Base-by-base conservation (phyloP, 2,797 vertebrate species). In the Discoglossus pictus region DNA sequence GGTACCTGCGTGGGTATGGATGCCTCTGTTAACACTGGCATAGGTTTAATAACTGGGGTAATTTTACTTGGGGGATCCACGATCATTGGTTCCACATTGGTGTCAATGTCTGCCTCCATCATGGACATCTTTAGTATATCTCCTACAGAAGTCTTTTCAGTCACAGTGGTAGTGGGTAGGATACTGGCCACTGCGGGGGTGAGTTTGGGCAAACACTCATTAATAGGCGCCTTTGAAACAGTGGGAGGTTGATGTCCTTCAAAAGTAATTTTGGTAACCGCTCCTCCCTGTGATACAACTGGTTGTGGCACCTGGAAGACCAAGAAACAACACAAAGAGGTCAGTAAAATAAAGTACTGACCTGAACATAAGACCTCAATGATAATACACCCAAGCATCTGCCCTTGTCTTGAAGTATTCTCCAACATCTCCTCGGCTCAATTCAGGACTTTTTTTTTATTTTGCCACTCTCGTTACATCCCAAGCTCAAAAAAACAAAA, bases 41-140 rank as follows among this genome's bases (percentile, higher is more conserved):
- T 68, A 12, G 75, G 63, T 68, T 76, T 80, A 73, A 82, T 76
- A 64, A 80, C 72, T 73, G 83, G 66, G 58, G 78, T 64, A 56
- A 76, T 72, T 76, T 86, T 82, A 42, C 89, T 87, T 78, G 92
- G 92, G 11, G 94, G 89, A 55, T 97, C 96, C 85, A 91, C 93
- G 82, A 94, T 65, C 82, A 92, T 86, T 68, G 88, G 90, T 80
- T 95, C 97, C 0, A 86, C 76, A 73, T 92, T 90, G 2, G 94
- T 86, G 73, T 95, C 95, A 65, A 94, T 96, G 86, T 96, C 94
- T 18, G 96, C 95, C 89, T 98, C 94, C 92, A 98, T 92, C 96
- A 98, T 91, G 80, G 97, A 98, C 87, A 98, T 98, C 87, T 95
- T 97, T 83, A 97, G 86, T 83, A 94, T 93, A 90, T 98, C 97